phyloP scores from a whole-genome alignment of 2,888 invertebrate genomes.

The Cristatella mucedo region DNA sequence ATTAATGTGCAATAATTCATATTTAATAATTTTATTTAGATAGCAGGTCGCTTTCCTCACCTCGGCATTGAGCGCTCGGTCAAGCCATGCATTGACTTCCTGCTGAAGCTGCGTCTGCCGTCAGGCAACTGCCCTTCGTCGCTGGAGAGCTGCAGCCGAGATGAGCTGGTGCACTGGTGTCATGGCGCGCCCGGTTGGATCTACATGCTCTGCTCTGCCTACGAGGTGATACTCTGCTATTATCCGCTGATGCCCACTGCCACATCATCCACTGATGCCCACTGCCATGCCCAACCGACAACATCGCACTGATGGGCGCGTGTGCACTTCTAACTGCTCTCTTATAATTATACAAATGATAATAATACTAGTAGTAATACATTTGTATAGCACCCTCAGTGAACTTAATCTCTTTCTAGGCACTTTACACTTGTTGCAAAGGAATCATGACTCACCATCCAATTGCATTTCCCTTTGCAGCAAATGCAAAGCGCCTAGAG shows the following conservation, averaged over 20 bases:
- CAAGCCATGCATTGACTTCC: constrained; percentile 38
- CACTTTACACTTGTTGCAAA: no score
- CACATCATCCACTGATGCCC: neutral
- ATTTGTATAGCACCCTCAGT: no score
- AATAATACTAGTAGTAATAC: no score
- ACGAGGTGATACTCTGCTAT: constrained; percentile 18
- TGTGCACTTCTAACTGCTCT: neutral
- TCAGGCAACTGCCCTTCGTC: constrained; percentile 58
- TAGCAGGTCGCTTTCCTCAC: no score
- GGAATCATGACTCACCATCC: no score
- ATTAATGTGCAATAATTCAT: no score
- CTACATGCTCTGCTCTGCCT: constrained; percentile 44
- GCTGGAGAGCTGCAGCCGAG: constrained; percentile 46
- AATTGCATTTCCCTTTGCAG: no score
- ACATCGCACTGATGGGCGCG: neutral
- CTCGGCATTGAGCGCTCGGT: no score
- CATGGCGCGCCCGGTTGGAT: constrained; percentile 80
- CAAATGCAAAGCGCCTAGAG: no score
- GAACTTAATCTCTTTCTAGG: no score
- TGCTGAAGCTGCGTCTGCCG: constrained; percentile 35
- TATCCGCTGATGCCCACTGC: neutral
- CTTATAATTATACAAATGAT: no score
- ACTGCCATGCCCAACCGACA: neutral
- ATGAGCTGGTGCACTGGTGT: constrained; percentile 76
- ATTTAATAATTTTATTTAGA: no score